Conservation (phyloP, 1,140 invertebrate species). For the Trichonephila inaurata region DNA sequence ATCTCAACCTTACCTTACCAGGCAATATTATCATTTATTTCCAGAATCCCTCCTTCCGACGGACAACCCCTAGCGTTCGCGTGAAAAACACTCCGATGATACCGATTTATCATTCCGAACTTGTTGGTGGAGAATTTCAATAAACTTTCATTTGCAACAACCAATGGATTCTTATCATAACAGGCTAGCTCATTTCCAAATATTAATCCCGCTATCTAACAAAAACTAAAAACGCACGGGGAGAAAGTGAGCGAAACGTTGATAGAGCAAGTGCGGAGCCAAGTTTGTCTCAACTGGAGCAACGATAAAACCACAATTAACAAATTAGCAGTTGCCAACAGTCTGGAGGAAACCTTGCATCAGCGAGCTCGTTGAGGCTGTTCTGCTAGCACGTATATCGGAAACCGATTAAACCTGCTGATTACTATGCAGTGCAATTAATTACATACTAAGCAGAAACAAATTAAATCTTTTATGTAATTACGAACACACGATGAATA, state of each 20-base stretch:
- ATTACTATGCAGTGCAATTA: conserved; percentile 57
- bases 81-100: background rate
- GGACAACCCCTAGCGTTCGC: background rate
- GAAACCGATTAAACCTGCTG: conserved; percentile 67
- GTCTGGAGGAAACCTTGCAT: conserved; percentile 5
- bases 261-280: background rate
- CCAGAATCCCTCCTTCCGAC: background rate
- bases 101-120: background rate
- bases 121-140: background rate
- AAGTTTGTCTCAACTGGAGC: background rate
- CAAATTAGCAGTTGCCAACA: conserved; percentile 67
- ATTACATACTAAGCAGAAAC: conserved; percentile 56
- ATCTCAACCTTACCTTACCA: background rate
- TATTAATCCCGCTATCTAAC: conserved; percentile 4
- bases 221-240: background rate
- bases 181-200: background rate
- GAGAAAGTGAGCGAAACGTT: too few relatives aligned
- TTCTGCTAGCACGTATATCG: conserved; percentile 32
- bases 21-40: background rate
- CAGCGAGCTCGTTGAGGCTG: background rate
- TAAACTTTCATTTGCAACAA: background rate
- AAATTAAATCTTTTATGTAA: conserved; percentile 68
- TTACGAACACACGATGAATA: conserved; percentile 53
- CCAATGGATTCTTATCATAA: conserved; percentile 5
- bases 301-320: conserved; percentile 68